Evolutionary conservation across 2,113 vertebrate species (phyloP).

Genomic region (Cyanoderma ruficeps): DNA sequence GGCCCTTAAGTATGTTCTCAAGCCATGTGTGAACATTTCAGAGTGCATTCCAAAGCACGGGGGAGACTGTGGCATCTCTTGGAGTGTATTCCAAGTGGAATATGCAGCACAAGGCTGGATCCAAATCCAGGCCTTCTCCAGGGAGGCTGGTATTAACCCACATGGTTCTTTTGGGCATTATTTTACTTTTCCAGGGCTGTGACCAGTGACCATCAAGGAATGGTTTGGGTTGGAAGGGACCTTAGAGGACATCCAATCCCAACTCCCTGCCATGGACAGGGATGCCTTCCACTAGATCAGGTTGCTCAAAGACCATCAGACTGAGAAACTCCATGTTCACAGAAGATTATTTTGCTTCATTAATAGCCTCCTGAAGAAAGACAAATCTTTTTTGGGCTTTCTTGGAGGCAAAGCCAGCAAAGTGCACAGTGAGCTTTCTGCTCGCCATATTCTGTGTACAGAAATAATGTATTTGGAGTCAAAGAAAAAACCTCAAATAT

Average conservation of each 20-base stretch:
- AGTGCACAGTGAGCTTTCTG: neutral
- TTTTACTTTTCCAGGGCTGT: neutral
- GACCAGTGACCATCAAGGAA: neutral
- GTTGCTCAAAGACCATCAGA: neutral
- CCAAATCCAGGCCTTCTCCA: neutral
- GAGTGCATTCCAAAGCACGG: neutral
- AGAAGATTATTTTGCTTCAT: neutral
- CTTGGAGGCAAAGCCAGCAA: neutral
- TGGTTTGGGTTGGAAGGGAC: neutral
- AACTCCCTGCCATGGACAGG: neutral
- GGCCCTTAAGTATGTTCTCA: neutral
- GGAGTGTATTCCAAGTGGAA: neutral
- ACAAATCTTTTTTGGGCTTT: neutral
- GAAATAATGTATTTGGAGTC: neutral
- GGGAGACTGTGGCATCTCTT: neutral
- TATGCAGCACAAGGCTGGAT: neutral
- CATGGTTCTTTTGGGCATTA: neutral
- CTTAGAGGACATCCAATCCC: no score
- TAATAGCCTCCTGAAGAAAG: neutral
- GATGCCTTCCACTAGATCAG: no score
- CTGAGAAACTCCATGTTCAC: neutral
- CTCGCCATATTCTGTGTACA: neutral
- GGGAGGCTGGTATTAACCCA: neutral
- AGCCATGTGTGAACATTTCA: neutral
- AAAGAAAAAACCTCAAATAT: slow-evolving; percentile 19